Evolutionary conservation across 1,140 invertebrate species (phyloP).

Genomic region (Heliconius nattereri): DNA sequence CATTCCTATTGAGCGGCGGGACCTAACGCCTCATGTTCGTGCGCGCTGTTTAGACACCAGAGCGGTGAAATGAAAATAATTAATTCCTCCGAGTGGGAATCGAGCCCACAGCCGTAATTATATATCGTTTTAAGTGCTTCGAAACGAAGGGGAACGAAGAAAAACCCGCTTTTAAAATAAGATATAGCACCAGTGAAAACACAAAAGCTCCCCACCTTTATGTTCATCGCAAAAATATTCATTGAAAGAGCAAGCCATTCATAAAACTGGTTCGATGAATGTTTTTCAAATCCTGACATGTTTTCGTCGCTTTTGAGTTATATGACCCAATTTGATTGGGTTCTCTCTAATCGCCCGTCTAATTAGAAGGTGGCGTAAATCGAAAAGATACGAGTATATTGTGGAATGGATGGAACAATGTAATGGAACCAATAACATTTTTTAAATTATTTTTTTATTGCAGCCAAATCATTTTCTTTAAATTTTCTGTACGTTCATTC

Average conservation of each 20-base stretch:
- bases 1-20: no score
- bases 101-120: neutral
- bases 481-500: no score
- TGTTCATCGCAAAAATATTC: slow-evolving; percentile 1
- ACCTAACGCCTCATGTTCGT: no score
- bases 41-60: neutral
- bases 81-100: neutral
- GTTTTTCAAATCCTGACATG: slow-evolving; percentile 10
- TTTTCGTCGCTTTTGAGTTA: slow-evolving; percentile 16
- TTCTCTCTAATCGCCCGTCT: neutral
- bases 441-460: no score
- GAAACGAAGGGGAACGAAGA: neutral
- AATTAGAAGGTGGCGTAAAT: neutral
- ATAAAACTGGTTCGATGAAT: slow-evolving; percentile 33
- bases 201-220: neutral
- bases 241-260: slow-evolving; percentile 19
- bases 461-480: no score
- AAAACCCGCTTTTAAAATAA: slow-evolving; percentile 2
- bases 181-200: neutral
- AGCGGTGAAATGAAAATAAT: neutral
- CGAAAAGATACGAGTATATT: neutral
- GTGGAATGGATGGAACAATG: no score
- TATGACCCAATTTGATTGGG: slow-evolving; percentile 6
- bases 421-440: no score
- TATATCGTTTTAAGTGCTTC: neutral